phyloP scores from a whole-genome alignment of 2,888 invertebrate genomes.

The Rambutsinella grinnellia region DNA sequence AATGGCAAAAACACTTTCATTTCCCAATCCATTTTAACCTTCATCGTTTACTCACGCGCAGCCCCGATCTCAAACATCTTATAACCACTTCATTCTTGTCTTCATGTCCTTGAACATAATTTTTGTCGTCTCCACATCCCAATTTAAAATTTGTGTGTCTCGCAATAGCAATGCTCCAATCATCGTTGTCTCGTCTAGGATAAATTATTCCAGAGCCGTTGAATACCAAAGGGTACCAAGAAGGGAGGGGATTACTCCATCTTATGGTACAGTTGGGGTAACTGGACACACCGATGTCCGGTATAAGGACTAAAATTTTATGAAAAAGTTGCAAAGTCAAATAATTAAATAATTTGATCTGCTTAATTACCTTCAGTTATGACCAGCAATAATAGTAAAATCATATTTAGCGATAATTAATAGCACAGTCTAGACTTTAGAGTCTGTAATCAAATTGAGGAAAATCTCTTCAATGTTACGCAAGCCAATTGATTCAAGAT shows the following conservation, averaged over 20 bases:
- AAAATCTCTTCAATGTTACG: too few species aligned
- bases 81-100: conserved; percentile 13
- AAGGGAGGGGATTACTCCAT: conserved; percentile 39
- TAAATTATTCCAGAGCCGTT: conserved; percentile 38
- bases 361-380: too few species aligned
- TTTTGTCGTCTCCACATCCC: conserved; percentile 21
- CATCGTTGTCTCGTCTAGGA: conserved; percentile 29
- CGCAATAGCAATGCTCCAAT: conserved; percentile 44
- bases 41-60: conserved; percentile 16
- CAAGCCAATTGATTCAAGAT: too few species aligned
- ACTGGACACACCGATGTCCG: neutral
- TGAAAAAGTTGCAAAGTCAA: too few species aligned
- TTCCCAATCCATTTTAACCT: too few species aligned
- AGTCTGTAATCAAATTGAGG: too few species aligned
- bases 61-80: conserved; percentile 8
- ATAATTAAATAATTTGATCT: too few species aligned
- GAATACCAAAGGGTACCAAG: conserved; percentile 55
- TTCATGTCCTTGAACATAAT: conserved; percentile 8
- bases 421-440: too few species aligned
- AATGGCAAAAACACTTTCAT: too few species aligned
- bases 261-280: conserved; percentile 24
- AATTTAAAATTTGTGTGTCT: conserved; percentile 28
- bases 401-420: too few species aligned
- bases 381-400: too few species aligned
- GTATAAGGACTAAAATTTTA: too few species aligned